Evolutionary conservation across 2,797 vertebrate species (phyloP).

Genomic region (Falco rusticolus): DNA sequence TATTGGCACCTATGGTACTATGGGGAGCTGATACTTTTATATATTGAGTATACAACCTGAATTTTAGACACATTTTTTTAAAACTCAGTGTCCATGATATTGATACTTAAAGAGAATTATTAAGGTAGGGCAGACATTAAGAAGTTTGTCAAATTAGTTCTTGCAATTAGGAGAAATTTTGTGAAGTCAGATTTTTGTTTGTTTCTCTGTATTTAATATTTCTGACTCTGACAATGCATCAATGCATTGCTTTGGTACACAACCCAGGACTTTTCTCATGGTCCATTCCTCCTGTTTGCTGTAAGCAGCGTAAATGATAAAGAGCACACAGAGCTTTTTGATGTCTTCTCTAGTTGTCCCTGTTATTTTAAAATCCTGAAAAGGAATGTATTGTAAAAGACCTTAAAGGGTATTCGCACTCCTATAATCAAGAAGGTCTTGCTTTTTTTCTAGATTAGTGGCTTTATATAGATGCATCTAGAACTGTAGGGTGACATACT

Average conservation of each 20-base stretch:
- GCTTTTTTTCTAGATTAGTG: not conserved
- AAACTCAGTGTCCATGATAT: not conserved
- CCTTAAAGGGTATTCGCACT: slow-evolving; percentile 29
- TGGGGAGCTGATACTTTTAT: not conserved
- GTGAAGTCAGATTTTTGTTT: not conserved
- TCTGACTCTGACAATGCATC: not conserved
- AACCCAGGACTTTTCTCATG: not conserved
- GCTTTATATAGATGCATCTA: not conserved
- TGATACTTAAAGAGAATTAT: not conserved
- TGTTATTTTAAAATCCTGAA: slow-evolving; percentile 1
- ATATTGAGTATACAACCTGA: not conserved
- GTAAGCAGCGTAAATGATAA: slow-evolving; percentile 36
- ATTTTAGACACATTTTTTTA: not conserved
- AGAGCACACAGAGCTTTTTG: slow-evolving; percentile 17
- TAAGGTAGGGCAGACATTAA: not conserved
- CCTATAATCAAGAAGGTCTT: not conserved
- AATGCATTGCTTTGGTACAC: not conserved
- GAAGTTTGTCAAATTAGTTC: not conserved
- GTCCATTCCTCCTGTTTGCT: not conserved
- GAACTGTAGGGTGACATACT: not conserved
- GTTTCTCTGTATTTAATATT: not conserved
- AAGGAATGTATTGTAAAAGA: slow-evolving; percentile 36
- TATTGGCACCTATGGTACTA: not conserved
- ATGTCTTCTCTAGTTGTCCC: not conserved
- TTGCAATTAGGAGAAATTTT: not conserved